Evolutionary conservation across 2,797 vertebrate species (phyloP).

Genomic region (Poeciliopsis paucimaculata): DNA sequence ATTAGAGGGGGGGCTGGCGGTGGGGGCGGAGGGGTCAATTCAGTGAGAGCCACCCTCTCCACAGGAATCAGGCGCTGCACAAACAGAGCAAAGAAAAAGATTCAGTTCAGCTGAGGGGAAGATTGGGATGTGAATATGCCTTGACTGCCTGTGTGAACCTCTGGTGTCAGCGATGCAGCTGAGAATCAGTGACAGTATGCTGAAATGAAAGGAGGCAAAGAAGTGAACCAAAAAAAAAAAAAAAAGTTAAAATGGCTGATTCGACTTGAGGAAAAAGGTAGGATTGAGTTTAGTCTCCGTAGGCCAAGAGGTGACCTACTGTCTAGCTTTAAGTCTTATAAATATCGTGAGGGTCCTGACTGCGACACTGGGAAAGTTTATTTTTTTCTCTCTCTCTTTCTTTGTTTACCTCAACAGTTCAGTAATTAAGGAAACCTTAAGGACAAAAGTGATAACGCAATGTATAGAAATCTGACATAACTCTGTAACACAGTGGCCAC

Average conservation of each 20-base stretch:
- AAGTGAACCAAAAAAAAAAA: background rate
- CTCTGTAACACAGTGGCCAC: background rate
- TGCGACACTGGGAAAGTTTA: background rate
- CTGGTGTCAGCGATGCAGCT: background rate
- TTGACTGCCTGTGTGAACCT: background rate
- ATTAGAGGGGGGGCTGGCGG: background rate
- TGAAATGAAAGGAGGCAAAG: constrained; percentile 18
- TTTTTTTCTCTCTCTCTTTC: background rate
- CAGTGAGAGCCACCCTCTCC: constrained; percentile 1
- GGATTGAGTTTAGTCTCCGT: constrained; percentile 8
- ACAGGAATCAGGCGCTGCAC: background rate
- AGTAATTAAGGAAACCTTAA: background rate
- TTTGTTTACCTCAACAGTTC: background rate
- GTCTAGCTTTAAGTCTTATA: background rate
- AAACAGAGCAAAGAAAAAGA: background rate
- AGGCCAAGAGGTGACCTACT: constrained; percentile 9
- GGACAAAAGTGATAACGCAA: background rate
- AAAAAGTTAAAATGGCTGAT: constrained; percentile 28
- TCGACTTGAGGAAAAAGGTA: background rate
- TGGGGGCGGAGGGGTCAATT: background rate
- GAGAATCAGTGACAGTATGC: background rate
- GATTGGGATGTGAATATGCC: background rate
- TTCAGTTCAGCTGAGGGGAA: background rate
- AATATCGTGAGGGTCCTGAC: background rate
- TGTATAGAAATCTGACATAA: background rate